phyloP scores from a whole-genome alignment of 2,888 invertebrate species.

The Spodoptera picta region DNA sequence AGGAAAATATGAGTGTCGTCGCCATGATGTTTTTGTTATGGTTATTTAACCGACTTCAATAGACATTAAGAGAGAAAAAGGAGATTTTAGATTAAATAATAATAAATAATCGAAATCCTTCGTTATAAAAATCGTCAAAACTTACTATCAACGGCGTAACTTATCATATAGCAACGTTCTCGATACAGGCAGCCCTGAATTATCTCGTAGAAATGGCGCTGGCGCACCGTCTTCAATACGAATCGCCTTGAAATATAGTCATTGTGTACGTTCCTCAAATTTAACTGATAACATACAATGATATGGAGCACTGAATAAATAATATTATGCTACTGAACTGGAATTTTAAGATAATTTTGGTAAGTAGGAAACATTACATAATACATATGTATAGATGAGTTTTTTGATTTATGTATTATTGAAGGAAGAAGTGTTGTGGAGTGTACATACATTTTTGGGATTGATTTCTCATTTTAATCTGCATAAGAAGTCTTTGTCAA shows the following conservation, averaged over 20 bases:
- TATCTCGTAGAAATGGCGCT: constrained; percentile 22
- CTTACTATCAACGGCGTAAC: background rate
- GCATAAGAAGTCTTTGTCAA: too few species aligned
- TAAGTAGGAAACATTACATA: background rate
- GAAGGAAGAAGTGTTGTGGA: too few species aligned
- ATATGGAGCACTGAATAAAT: constrained; percentile 12
- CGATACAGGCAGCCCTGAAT: constrained; percentile 24
- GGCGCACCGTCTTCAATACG: constrained; percentile 34
- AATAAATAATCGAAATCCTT: too few species aligned
- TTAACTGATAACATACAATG: constrained; percentile 33
- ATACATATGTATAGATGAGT: too few species aligned
- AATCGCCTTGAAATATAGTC: constrained; percentile 41
- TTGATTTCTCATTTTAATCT: too few species aligned
- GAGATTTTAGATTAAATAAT: too few species aligned
- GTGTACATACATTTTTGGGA: too few species aligned
- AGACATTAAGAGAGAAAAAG: too few species aligned
- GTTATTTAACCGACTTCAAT: too few species aligned
- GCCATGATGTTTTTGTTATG: too few species aligned
- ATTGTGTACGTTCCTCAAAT: constrained; percentile 40
- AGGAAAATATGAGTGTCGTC: too few species aligned
- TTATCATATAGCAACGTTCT: background rate
- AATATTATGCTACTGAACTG: constrained; percentile 21
- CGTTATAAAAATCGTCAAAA: background rate
- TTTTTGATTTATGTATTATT: too few species aligned
- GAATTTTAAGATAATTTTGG: constrained; percentile 11